Conservation (phyloP, 2,797 vertebrate species). For the Gymnoscopelus microlampas region DNA sequence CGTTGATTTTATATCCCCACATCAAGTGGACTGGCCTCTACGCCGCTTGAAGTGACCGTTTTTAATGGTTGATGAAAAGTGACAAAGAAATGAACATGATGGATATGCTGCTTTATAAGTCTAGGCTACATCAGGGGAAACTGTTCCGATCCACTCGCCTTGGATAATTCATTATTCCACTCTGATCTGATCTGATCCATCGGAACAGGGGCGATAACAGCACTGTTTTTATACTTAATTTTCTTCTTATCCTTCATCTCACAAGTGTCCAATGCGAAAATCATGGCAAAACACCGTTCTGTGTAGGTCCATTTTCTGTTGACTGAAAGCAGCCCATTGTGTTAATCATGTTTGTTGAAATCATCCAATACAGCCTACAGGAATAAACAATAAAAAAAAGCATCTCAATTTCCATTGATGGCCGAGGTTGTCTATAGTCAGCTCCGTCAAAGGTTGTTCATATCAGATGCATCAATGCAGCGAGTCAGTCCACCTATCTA, state of each 20-base stretch:
- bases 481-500: neutral
- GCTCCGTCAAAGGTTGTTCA: slow-evolving; percentile 22
- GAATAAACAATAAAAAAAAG: slow-evolving; percentile 34
- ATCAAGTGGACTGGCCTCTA: slow-evolving; percentile 60
- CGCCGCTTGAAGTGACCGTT: slow-evolving; percentile 15
- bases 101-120: slow-evolving; percentile 3
- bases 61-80: slow-evolving; percentile 16
- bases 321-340: slow-evolving; percentile 11
- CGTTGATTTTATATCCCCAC: slow-evolving; percentile 59
- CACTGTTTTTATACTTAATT: slow-evolving; percentile 41
- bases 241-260: slow-evolving; percentile 72
- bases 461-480: slow-evolving; percentile 44
- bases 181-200: slow-evolving; percentile 34
- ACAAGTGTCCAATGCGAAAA: slow-evolving; percentile 35
- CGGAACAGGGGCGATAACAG: slow-evolving; percentile 34
- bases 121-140: slow-evolving; percentile 11
- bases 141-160: slow-evolving; percentile 9
- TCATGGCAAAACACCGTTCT: slow-evolving; percentile 13
- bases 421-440: slow-evolving; percentile 26
- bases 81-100: slow-evolving; percentile 27
- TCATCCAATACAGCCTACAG: slow-evolving; percentile 28
- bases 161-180: slow-evolving; percentile 18
- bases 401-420: slow-evolving; percentile 52
- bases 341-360: slow-evolving; percentile 34
- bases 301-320: neutral